Evolutionary conservation across 2,888 invertebrate genomes (phyloP).

Genomic region (Thalpophila matura): DNA sequence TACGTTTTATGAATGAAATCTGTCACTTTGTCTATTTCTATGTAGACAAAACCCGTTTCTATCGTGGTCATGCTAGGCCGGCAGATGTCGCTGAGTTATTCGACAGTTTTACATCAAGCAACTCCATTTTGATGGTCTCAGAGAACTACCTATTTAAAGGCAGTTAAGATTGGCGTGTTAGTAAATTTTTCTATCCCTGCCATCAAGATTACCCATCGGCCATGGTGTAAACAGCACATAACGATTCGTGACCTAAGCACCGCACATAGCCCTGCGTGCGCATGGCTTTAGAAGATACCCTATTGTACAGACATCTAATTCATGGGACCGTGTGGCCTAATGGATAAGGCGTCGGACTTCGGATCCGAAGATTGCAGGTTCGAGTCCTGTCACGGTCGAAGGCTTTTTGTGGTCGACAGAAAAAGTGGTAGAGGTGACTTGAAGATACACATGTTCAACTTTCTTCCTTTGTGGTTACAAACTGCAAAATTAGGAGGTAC

Average conservation of each 20-base stretch:
- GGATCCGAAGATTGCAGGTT: constrained; percentile 94
- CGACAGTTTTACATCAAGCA: too few species aligned
- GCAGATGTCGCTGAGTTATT: too few species aligned
- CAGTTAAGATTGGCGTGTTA: too few species aligned
- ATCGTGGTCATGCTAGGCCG: too few species aligned
- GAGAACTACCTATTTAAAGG: too few species aligned
- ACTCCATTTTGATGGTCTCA: too few species aligned
- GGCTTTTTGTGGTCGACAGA: constrained; percentile 29
- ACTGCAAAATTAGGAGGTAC: too few species aligned
- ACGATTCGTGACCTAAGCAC: not conserved
- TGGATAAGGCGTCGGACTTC: constrained; percentile 94
- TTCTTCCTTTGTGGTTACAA: not conserved
- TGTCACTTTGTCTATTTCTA: too few species aligned
- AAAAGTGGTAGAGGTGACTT: not conserved
- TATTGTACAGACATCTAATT: accelerated
- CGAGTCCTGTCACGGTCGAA: constrained; percentile 93
- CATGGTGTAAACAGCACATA: not conserved
- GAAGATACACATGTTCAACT: not conserved
- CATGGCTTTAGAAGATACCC: constrained; percentile 48
- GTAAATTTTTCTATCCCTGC: too few species aligned
- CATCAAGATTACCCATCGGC: too few species aligned
- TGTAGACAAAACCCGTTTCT: too few species aligned
- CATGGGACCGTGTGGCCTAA: constrained; percentile 92
- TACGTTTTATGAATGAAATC: too few species aligned
- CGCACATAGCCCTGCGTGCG: constrained; percentile 45